Percentiles rank a stretch among this genome's conserved stretches.
These are phyloP conservation scores for Bhutanitis thaidina DNA, from an alignment of 2,888 invertebrate species.

Conservation along the genomic window DNA sequence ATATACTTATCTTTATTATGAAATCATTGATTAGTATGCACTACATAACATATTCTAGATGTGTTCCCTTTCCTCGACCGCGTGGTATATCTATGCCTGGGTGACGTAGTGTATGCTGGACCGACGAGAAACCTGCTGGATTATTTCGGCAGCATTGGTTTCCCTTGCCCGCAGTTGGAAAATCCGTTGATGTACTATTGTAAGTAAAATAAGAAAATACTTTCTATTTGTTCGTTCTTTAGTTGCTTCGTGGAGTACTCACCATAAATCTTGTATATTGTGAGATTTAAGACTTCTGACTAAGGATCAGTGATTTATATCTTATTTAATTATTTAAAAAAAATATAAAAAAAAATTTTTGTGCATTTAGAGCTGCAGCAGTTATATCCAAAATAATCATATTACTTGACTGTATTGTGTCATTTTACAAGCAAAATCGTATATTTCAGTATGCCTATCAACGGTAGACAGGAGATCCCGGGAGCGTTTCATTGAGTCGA, in stretches of 20 bases:
- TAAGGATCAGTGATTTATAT: too few species aligned
- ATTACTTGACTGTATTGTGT: too few species aligned
- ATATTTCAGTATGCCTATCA: slow-evolving; percentile 75
- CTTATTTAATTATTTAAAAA: too few species aligned
- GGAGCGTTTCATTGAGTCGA: slow-evolving; percentile 95
- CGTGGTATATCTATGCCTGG: slow-evolving; percentile 93
- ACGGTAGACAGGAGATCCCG: slow-evolving; percentile 85
- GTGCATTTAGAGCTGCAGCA: too few species aligned
- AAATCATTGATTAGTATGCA: too few species aligned
- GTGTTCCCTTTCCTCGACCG: slow-evolving; percentile 97
- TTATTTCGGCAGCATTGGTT: slow-evolving; percentile 97
- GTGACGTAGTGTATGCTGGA: slow-evolving; percentile 95
- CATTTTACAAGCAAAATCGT: too few species aligned
- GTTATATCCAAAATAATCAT: too few species aligned
- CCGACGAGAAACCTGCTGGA: slow-evolving; percentile 95
- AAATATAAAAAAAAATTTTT: too few species aligned
- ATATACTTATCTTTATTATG: too few species aligned
- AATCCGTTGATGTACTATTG: slow-evolving; percentile 99
- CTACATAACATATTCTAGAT: slow-evolving; percentile 82
- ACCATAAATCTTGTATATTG: neutral
- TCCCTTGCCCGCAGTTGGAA: slow-evolving; percentile 97
- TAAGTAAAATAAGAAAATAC: slow-evolving; percentile 73
- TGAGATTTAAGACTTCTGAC: too few species aligned
- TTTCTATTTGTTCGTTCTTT: neutral
- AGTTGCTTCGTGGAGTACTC: neutral